A percentile compares a stretch with the other conserved stretches of the same genome.
Conservation (phyloP, 2,113 vertebrate species). For the Neopipo cinnamomea region DNA sequence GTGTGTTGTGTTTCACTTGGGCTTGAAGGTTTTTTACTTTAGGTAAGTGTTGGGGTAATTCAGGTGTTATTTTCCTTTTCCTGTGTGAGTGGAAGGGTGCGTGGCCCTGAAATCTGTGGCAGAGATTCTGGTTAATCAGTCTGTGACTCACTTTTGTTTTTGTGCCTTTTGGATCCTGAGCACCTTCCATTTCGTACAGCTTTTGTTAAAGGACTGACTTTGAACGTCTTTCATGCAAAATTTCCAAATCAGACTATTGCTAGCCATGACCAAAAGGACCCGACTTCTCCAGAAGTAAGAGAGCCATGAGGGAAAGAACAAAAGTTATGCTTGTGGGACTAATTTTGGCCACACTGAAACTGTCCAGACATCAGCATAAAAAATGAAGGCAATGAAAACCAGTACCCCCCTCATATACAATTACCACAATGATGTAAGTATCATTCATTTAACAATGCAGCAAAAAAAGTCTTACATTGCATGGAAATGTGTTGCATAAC, state of each 20-base stretch:
- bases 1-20: not conserved
- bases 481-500: conserved; percentile 21
- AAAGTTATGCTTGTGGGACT: not conserved
- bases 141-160: not conserved
- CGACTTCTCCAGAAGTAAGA: not conserved
- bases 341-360: not conserved
- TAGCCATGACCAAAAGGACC: not conserved
- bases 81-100: not conserved
- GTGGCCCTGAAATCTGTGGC: not conserved
- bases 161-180: not conserved
- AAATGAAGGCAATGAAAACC: conserved; percentile 8
- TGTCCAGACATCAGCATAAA: not conserved
- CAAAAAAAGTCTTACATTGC: not conserved
- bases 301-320: not conserved
- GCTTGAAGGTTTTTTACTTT: not conserved
- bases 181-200: not conserved
- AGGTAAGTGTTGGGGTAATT: not conserved
- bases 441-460: not conserved
- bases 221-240: not conserved
- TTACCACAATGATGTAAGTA: conserved; percentile 6
- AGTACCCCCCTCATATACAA: not conserved
- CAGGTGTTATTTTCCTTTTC: not conserved
- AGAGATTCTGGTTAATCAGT: not conserved
- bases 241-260: not conserved
- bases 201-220: not conserved